Base-by-base conservation (phyloP, 2,113 vertebrate genomes). In the Neogobius melanostomus region DNA sequence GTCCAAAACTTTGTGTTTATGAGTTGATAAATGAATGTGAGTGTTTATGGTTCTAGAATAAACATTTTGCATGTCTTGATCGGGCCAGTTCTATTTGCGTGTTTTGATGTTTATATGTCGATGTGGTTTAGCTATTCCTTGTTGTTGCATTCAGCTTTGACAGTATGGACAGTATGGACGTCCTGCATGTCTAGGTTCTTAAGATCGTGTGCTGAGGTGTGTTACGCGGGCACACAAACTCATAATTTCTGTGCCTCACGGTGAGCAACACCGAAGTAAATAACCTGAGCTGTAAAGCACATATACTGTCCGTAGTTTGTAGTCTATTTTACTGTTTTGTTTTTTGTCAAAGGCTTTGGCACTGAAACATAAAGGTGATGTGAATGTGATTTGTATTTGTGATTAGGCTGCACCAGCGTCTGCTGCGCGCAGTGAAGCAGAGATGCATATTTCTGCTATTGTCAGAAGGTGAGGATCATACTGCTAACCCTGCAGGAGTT, bases 61-160 rank as follows among this genome's bases (percentile, higher is more conserved):
- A 36, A 2, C 28, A 36, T 36, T 36, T 36, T 36, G 2, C 28
- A 5, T 36, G 28, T 36, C 28, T 36, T 36, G 28, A 36, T 36
- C 28, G 28, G 6, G 53, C 17, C 11, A 36, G 21, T 74, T 86
- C 76, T 85, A 80, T 70, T 74, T 72, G 59, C 28, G 84, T 77
- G 72, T 76, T 78, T 85, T 83, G 74, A 84, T 91, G 73, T 87
- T 87, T 88, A 81, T 88, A 89, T 89, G 87, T 90, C 88, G 82
- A 71, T 85, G 78, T 87, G 84, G 80, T 66, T 84, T 80, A 36
- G 28, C 3, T 36, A 3, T 84, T 87, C 79, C 71, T 73, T 71
- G 69, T 83, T 81, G 74, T 82, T 84, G 78, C 79, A 79, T 83
- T 87, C 85, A 81, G 76, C 74, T 74, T 85, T 82, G 79, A 77